Evolutionary conservation across 1,140 invertebrate genomes (phyloP).

Genomic region (Kradibia gibbosae): DNA sequence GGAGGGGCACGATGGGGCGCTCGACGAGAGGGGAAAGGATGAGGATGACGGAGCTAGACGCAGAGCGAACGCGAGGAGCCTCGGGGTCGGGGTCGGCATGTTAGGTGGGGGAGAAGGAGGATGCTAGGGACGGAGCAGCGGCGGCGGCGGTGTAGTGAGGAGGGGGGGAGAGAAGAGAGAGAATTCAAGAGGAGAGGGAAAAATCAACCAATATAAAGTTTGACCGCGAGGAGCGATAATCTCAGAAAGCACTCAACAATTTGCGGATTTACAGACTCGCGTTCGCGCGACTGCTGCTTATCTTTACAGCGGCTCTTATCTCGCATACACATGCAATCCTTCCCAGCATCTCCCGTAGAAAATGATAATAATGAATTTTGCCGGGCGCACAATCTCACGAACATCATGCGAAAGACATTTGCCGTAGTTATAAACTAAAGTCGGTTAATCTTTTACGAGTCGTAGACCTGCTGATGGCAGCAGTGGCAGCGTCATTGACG

Average conservation of each 20-base stretch:
- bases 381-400: conserved; percentile 34
- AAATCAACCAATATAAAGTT: conserved; percentile 39
- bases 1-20: too few species aligned
- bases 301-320: conserved; percentile 48
- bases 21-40: neutral
- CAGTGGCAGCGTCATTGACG: neutral
- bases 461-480: conserved; percentile 26
- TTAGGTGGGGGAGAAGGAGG: too few species aligned
- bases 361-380: conserved; percentile 50
- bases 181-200: neutral
- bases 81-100: too few species aligned
- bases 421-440: conserved; percentile 44
- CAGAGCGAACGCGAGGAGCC: neutral
- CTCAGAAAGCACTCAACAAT: conserved; percentile 50
- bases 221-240: conserved; percentile 47
- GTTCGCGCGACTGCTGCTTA: conserved; percentile 27
- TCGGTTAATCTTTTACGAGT: conserved; percentile 46
- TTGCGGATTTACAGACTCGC: conserved; percentile 48
- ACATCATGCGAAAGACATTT: conserved; percentile 43
- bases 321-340: conserved; percentile 41
- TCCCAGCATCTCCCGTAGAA: conserved; percentile 34
- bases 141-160: neutral
- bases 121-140: too few species aligned
- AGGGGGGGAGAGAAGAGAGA: neutral
- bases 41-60: neutral